phyloP scores from a whole-genome alignment of 2,888 invertebrate species.

The Hylaea fasciaria region DNA sequence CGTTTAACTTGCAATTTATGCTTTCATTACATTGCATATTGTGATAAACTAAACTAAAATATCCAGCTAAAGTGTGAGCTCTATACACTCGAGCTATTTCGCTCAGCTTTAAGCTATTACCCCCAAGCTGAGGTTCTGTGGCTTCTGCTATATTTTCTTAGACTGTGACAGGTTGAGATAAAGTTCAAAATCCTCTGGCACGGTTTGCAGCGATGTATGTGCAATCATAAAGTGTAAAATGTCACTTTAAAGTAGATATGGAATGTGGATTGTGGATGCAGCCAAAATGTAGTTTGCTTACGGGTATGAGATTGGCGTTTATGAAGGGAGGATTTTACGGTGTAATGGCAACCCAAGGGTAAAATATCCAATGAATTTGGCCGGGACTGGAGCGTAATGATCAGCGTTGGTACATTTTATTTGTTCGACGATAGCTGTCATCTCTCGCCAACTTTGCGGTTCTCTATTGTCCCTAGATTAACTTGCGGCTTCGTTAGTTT shows the following conservation, averaged over 20 bases:
- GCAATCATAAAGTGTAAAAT: constrained; percentile 14
- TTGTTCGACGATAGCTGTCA: no score
- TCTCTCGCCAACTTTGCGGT: no score
- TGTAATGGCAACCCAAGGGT: no score
- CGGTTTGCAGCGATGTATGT: constrained; percentile 1
- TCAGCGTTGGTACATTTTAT: no score
- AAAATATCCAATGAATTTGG: no score
- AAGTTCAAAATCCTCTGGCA: constrained; percentile 3
- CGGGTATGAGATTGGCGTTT: background rate
- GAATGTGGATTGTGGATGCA: constrained; percentile 9
- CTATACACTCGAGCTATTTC: constrained; percentile 10
- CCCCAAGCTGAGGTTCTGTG: background rate
- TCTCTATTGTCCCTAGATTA: no score
- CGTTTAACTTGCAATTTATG: no score
- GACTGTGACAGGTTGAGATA: background rate
- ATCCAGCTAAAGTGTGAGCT: constrained; percentile 15
- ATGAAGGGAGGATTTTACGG: no score
- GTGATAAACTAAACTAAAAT: constrained; percentile 6
- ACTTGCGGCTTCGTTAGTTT: no score
- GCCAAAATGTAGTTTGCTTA: background rate
- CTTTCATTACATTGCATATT: no score
- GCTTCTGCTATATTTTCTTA: background rate
- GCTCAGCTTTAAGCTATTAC: constrained; percentile 12
- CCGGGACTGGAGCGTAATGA: no score
- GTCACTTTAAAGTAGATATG: constrained; percentile 12